Percentiles rank a stretch among this genome's conserved stretches.
These are phyloP conservation scores for Apamea anceps DNA, from an alignment of 2,888 invertebrate species.

Conservation along the genomic window DNA sequence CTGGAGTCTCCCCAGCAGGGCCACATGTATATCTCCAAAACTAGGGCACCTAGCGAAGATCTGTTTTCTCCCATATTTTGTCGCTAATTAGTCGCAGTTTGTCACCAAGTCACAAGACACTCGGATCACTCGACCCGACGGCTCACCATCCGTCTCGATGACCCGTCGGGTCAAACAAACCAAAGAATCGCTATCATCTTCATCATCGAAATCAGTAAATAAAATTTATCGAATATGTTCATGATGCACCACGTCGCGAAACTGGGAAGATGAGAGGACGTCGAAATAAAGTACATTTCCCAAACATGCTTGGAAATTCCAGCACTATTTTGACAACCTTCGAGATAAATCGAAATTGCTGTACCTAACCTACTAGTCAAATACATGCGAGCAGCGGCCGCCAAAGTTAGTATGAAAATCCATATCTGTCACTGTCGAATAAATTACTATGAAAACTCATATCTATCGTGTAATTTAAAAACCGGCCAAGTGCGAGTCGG, in stretches of 20 bases:
- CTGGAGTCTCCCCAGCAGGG: too few relatives aligned
- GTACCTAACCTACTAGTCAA: background rate
- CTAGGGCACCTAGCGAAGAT: too few relatives aligned
- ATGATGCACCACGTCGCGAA: background rate
- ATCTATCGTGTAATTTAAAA: background rate
- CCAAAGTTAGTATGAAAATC: background rate
- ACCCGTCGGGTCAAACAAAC: background rate
- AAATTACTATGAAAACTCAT: background rate
- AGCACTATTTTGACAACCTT: background rate
- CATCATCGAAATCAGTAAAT: background rate
- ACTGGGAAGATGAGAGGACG: background rate
- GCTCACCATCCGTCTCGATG: background rate
- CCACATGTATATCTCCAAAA: too few relatives aligned
- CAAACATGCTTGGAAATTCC: background rate
- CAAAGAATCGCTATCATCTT: too few relatives aligned
- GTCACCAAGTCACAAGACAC: too few relatives aligned
- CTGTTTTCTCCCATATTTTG: too few relatives aligned
- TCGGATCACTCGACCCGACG: background rate
- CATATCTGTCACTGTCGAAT: background rate
- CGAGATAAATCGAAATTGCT: background rate
- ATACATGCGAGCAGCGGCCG: background rate
- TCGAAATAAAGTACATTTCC: background rate
- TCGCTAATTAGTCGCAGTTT: too few relatives aligned
- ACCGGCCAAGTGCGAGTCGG: too few relatives aligned
- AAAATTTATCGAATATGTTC: background rate